Evolutionary conservation across 1,140 invertebrate genomes (phyloP).

Genomic region (Euschistus heros): DNA sequence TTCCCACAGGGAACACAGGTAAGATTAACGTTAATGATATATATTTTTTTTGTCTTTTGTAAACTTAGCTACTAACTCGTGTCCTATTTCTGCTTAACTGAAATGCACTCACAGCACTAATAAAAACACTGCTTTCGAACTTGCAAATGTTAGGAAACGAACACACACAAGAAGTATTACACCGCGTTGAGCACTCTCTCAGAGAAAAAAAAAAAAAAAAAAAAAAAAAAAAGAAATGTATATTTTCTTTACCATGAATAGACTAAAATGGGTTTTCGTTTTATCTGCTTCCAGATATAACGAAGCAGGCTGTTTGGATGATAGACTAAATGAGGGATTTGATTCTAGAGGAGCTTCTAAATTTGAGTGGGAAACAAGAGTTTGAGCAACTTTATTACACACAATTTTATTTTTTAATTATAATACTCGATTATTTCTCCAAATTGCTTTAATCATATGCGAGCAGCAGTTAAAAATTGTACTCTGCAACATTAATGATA

Average conservation of each 20-base stretch:
- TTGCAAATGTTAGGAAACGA: slow-evolving; percentile 3
- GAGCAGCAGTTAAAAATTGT: not conserved
- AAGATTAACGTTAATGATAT: slow-evolving; percentile 1
- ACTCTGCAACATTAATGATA: not conserved
- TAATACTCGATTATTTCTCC: not conserved
- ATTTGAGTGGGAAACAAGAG: slow-evolving; percentile 26
- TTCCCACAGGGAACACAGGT: slow-evolving; percentile 25
- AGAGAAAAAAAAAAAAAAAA: not conserved
- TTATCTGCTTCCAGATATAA: slow-evolving; percentile 31
- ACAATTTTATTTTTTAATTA: not conserved
- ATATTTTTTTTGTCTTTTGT: not conserved
- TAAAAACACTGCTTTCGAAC: slow-evolving; percentile 1
- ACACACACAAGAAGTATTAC: slow-evolving; percentile 3
- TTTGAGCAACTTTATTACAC: slow-evolving; percentile 11
- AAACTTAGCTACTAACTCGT: slow-evolving; percentile 1
- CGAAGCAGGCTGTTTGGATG: slow-evolving; percentile 29
- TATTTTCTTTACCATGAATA: not conserved
- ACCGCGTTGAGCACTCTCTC: slow-evolving; percentile 1
- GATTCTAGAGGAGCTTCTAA: slow-evolving; percentile 20
- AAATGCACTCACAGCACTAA: slow-evolving; percentile 12
- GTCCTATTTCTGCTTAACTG: slow-evolving; percentile 5
- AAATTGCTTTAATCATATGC: slow-evolving; percentile 4
- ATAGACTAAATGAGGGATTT: slow-evolving; percentile 21
- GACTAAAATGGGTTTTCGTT: slow-evolving; percentile 20
- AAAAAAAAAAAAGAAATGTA: slow-evolving; percentile 12